Percentiles rank a stretch among this genome's conserved stretches.
Conservation (phyloP, 2,888 invertebrate species). For the Pachliopta kotzebuea region DNA sequence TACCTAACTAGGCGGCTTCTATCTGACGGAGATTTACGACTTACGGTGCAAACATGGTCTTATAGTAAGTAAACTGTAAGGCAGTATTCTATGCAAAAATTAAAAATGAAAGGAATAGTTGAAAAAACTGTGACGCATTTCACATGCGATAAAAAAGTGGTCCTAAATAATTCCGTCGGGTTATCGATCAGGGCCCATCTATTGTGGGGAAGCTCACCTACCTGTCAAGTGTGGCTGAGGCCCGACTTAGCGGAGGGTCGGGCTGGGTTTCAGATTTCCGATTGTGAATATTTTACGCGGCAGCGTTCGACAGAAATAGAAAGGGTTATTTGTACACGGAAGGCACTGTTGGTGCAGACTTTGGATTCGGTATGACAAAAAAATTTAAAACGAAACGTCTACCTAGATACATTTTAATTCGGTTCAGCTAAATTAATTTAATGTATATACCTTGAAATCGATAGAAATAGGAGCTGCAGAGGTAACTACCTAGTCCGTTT, state of each 20-base stretch:
- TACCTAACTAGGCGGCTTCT: too few relatives aligned
- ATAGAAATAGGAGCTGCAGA: too few relatives aligned
- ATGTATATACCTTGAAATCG: too few relatives aligned
- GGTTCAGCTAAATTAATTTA: too few relatives aligned
- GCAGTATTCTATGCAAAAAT: neutral
- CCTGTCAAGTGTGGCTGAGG: conserved; percentile 48
- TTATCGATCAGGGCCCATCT: conserved; percentile 41
- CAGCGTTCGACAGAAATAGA: conserved; percentile 24
- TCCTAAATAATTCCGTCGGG: conserved; percentile 48
- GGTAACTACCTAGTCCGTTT: too few relatives aligned
- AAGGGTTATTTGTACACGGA: conserved; percentile 21
- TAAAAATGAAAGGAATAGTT: conserved; percentile 8
- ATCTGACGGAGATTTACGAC: too few relatives aligned
- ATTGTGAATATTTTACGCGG: conserved; percentile 35
- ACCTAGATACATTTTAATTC: neutral
- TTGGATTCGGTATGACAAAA: neutral
- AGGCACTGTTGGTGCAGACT: conserved; percentile 8
- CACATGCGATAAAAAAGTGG: conserved; percentile 36
- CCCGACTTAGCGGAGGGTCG: conserved; percentile 47
- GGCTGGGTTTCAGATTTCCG: conserved; percentile 32
- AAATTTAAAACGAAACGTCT: neutral
- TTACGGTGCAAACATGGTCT: too few relatives aligned
- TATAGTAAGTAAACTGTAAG: too few relatives aligned
- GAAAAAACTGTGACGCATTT: conserved; percentile 13
- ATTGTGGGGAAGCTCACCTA: conserved; percentile 46